Percentiles rank a stretch among this genome's conserved stretches.
Conservation (phyloP, 2,888 invertebrate species). For the Ochlodes sylvanus region DNA sequence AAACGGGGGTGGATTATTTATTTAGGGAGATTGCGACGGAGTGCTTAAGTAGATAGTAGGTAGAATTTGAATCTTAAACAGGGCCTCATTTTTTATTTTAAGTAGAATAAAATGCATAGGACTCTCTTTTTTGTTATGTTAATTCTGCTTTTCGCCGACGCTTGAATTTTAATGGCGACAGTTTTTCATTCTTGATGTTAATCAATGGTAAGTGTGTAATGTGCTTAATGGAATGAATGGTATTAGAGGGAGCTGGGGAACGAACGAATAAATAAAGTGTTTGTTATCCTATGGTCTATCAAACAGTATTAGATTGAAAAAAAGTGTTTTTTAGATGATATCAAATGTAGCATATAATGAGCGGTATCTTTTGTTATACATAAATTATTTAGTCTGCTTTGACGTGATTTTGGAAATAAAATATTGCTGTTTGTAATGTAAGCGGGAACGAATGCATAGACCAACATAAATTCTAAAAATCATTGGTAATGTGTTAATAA, state of each 20-base stretch:
- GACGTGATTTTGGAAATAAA: too few relatives aligned
- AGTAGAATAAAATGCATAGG: slow-evolving; percentile 69
- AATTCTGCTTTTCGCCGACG: slow-evolving; percentile 54
- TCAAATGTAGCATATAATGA: too few relatives aligned
- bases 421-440: too few relatives aligned
- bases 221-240: slow-evolving; percentile 31
- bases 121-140: slow-evolving; percentile 54
- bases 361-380: too few relatives aligned
- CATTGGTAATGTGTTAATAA: too few relatives aligned
- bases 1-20: slow-evolving; percentile 65
- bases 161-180: slow-evolving; percentile 52
- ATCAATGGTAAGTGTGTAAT: slow-evolving; percentile 34
- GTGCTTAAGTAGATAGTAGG: slow-evolving; percentile 68
- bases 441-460: too few relatives aligned
- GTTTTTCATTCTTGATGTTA: slow-evolving; percentile 32
- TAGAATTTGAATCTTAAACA: slow-evolving; percentile 78
- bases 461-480: too few relatives aligned
- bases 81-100: slow-evolving; percentile 76
- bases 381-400: too few relatives aligned
- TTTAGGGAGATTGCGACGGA: slow-evolving; percentile 58
- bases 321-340: background rate
- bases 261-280: background rate
- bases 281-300: background rate
- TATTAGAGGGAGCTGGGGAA: slow-evolving; percentile 16
- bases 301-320: background rate